Conservation (phyloP, 2,888 invertebrate genomes). For the Melinaea marsaeus region DNA sequence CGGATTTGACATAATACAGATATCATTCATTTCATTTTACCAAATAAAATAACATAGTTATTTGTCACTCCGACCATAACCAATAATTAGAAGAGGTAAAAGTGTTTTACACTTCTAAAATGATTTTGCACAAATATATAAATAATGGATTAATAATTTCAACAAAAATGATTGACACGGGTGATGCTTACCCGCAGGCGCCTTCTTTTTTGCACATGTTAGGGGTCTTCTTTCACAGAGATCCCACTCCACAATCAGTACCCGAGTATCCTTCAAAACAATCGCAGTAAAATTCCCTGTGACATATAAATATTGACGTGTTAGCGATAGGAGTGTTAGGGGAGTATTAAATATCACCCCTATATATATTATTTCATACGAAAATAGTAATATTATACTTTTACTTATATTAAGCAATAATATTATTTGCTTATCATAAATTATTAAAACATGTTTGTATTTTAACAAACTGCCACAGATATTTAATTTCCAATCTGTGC, state of each 20-base stretch:
- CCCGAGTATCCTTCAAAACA: too few species aligned
- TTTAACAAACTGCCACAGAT: too few species aligned
- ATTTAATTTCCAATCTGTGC: too few species aligned
- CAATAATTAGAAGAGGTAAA: background rate
- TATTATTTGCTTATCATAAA: too few species aligned
- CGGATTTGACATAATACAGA: too few species aligned
- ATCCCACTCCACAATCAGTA: constrained; percentile 70
- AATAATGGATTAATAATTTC: constrained; percentile 6
- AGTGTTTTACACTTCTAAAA: background rate
- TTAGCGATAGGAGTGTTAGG: background rate
- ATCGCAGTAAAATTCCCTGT: too few species aligned
- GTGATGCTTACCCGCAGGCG: constrained; percentile 85
- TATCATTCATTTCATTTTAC: too few species aligned
- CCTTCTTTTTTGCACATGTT: constrained; percentile 89
- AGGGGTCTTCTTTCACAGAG: constrained; percentile 80
- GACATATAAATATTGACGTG: constrained; percentile 7
- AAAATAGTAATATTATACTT: too few species aligned
- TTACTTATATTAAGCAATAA: too few species aligned
- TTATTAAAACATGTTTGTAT: too few species aligned
- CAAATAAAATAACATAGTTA: background rate
- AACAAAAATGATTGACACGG: constrained; percentile 25
- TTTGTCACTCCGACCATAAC: background rate
- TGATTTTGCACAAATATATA: background rate
- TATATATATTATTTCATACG: background rate
- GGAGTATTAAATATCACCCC: background rate